Conservation (phyloP, 64 coral and sea anemone genomes). For the Platygyra sinensis region DNA sequence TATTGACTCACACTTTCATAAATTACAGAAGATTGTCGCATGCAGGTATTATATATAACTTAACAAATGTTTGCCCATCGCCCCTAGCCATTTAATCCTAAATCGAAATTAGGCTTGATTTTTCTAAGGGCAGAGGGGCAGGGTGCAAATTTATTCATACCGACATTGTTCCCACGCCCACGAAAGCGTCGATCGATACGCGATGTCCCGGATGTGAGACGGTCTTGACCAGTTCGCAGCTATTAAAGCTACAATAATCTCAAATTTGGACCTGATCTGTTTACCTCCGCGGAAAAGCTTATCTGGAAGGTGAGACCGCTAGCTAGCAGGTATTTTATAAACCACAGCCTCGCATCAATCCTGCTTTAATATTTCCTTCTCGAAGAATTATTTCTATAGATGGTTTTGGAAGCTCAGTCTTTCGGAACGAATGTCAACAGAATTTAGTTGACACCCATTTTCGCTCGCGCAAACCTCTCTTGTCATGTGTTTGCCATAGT, state of each 20-base stretch:
- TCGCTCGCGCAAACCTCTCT: neutral
- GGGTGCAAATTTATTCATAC: conserved; percentile 17
- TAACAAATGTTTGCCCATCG: neutral
- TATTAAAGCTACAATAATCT: neutral
- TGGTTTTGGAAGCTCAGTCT: neutral
- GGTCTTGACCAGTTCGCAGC: neutral
- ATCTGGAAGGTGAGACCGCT: conserved; percentile 1
- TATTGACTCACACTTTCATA: too few relatives aligned
- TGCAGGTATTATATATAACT: neutral
- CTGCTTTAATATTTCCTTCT: neutral
- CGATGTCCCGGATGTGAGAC: conserved; percentile 14
- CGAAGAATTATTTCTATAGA: too few relatives aligned
- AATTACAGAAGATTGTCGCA: too few relatives aligned
- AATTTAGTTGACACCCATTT: neutral
- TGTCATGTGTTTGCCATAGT: conserved; percentile 17
- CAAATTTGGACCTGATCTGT: neutral
- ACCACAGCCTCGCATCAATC: too few relatives aligned
- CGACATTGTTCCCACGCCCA: conserved; percentile 29
- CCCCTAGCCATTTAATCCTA: too few relatives aligned
- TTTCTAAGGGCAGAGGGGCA: neutral
- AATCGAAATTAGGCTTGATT: too few relatives aligned
- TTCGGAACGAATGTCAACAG: neutral
- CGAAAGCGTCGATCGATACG: neutral
- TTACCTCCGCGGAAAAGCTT: neutral
- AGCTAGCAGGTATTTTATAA: neutral